phyloP scores from a whole-genome alignment of 35 echinoderm and acorn worm species.

The Lytechinus variegatus region DNA sequence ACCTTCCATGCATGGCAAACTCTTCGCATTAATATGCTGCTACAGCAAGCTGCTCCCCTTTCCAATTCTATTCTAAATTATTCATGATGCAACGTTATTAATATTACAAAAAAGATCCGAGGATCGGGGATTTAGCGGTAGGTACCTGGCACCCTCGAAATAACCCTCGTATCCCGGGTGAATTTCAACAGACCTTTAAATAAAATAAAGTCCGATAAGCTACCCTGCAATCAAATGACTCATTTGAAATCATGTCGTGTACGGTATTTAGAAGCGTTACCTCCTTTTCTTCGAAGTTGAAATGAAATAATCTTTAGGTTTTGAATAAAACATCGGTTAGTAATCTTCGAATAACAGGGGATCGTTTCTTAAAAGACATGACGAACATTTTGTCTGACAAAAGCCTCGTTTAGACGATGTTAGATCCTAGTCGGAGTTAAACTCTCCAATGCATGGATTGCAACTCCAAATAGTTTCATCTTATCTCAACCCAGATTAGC shows the following conservation, averaged over 20 bases:
- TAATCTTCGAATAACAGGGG: too few species aligned
- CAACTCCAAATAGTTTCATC: too few species aligned
- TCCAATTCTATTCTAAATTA: constrained; percentile 3
- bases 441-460: too few species aligned
- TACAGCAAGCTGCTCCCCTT: neutral
- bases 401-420: too few species aligned
- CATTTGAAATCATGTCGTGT: neutral
- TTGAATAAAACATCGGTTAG: too few species aligned
- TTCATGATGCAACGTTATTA: neutral
- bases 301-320: too few species aligned
- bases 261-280: neutral
- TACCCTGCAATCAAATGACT: neutral
- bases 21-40: neutral
- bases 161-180: neutral
- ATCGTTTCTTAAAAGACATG: too few species aligned
- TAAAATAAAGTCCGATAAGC: neutral
- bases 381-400: too few species aligned
- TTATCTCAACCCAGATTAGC: too few species aligned
- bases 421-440: too few species aligned
- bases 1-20: neutral
- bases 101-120: neutral
- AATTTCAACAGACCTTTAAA: neutral
- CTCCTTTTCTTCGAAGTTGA: too few species aligned
- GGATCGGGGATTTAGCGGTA: neutral
- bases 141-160: neutral